Evolutionary conservation across 2,797 vertebrate species (phyloP).

Genomic region (Sparus aurata): DNA sequence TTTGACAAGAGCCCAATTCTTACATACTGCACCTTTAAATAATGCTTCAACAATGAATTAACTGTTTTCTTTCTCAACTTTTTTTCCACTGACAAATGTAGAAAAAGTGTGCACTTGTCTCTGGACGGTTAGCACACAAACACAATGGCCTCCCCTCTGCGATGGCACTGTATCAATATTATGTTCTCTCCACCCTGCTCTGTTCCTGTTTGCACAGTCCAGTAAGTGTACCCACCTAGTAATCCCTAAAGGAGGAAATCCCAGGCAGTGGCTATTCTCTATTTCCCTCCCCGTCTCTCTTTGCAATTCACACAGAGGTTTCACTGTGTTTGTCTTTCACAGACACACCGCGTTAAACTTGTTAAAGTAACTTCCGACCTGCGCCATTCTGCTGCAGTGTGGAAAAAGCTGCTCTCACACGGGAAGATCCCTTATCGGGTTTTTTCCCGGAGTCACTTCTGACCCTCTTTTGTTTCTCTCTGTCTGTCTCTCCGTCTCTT

Average conservation of each 20-base stretch:
- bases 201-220: conserved; percentile 82
- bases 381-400: conserved; percentile 9
- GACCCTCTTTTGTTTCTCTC: conserved; percentile 20
- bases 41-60: background rate
- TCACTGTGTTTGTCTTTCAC: conserved; percentile 50
- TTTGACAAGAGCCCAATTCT: no score
- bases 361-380: conserved; percentile 34
- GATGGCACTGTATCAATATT: conserved; percentile 78
- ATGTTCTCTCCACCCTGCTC: conserved; percentile 73
- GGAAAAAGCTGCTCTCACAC: conserved; percentile 12
- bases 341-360: conserved; percentile 33
- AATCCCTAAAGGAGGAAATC: conserved; percentile 74
- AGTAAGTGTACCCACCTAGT: conserved; percentile 71
- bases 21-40: background rate
- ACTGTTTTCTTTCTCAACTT: background rate
- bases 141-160: conserved; percentile 53
- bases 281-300: conserved; percentile 20
- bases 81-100: conserved; percentile 18
- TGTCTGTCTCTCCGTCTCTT: conserved; percentile 18
- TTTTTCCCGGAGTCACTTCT: conserved; percentile 31
- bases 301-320: conserved; percentile 41
- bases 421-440: conserved; percentile 24
- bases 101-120: conserved; percentile 31
- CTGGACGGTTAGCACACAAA: conserved; percentile 40
- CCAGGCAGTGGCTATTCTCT: conserved; percentile 50